These are phyloP conservation scores for Macaria liturata DNA, from an alignment of 2,888 invertebrate species.

Conservation along the genomic window DNA sequence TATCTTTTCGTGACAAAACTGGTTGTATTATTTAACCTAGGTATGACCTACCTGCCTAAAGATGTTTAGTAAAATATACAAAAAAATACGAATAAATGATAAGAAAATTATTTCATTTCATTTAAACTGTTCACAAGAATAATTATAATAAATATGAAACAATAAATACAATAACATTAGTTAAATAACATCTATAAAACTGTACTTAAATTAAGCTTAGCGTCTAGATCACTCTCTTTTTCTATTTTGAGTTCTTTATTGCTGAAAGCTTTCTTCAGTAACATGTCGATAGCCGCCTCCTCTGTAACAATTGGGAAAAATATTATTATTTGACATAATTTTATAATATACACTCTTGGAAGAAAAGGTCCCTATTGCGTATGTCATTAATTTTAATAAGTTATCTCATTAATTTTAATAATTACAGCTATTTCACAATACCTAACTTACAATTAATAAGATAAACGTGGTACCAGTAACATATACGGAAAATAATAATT, in stretches of 20 bases:
- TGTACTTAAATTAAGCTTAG: slow-evolving; percentile 70
- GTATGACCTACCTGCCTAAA: too few species aligned
- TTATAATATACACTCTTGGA: too few species aligned
- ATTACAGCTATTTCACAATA: too few species aligned
- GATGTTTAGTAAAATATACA: too few species aligned
- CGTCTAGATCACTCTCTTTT: slow-evolving; percentile 70
- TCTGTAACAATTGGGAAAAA: slow-evolving; percentile 71
- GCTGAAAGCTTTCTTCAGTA: slow-evolving; percentile 82
- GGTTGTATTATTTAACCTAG: too few species aligned
- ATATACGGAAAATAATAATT: too few species aligned
- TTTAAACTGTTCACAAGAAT: slow-evolving; percentile 55
- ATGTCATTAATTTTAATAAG: too few species aligned
- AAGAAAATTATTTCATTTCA: slow-evolving; percentile 30
- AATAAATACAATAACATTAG: slow-evolving; percentile 46
- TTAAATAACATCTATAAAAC: slow-evolving; percentile 46
- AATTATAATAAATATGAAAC: slow-evolving; percentile 51
- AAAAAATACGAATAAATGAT: background rate
- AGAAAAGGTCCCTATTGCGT: too few species aligned
- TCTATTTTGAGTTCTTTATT: slow-evolving; percentile 78
- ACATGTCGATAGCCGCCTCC: slow-evolving; percentile 83
- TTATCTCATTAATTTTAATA: too few species aligned
- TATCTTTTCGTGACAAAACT: too few species aligned
- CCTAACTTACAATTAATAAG: too few species aligned
- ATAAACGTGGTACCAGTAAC: too few species aligned
- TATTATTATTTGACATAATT: background rate